These are phyloP conservation scores for Lamprologus callipterus DNA, from an alignment of 2,113 vertebrate genomes.

Conservation along the genomic window DNA sequence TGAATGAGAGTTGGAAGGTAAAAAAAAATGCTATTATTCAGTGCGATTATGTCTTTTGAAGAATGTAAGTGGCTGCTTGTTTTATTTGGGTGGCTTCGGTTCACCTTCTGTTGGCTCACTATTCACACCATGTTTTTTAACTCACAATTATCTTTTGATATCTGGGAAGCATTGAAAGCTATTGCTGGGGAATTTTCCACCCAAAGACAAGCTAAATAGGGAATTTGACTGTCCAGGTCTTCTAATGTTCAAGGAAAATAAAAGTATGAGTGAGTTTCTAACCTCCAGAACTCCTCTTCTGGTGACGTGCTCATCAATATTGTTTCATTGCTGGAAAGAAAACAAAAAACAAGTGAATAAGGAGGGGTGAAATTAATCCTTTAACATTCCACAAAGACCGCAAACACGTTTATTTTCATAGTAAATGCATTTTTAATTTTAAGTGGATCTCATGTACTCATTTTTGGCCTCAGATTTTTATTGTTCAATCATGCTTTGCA, in stretches of 20 bases:
- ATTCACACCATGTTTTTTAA: background rate
- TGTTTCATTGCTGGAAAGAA: background rate
- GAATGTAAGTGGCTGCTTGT: background rate
- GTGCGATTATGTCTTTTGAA: background rate
- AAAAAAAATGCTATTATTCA: background rate
- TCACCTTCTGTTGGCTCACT: background rate
- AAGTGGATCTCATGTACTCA: background rate
- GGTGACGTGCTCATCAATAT: background rate
- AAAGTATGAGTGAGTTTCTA: background rate
- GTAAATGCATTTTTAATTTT: background rate
- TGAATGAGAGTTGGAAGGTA: background rate
- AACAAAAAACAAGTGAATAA: background rate
- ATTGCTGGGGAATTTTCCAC: background rate
- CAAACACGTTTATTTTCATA: background rate
- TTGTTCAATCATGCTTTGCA: background rate
- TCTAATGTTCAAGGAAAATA: background rate
- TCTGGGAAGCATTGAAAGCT: background rate
- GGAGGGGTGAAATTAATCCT: background rate
- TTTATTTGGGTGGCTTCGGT: background rate
- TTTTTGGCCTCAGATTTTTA: background rate
- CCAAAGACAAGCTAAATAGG: background rate
- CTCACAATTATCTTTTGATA: background rate
- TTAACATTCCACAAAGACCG: background rate
- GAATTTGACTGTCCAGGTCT: background rate
- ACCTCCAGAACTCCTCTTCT: constrained; percentile 68